Percentiles rank a stretch among this genome's conserved stretches.
Evolutionary conservation across 2,888 invertebrate species (phyloP).

Genomic region (Atherix ibis): DNA sequence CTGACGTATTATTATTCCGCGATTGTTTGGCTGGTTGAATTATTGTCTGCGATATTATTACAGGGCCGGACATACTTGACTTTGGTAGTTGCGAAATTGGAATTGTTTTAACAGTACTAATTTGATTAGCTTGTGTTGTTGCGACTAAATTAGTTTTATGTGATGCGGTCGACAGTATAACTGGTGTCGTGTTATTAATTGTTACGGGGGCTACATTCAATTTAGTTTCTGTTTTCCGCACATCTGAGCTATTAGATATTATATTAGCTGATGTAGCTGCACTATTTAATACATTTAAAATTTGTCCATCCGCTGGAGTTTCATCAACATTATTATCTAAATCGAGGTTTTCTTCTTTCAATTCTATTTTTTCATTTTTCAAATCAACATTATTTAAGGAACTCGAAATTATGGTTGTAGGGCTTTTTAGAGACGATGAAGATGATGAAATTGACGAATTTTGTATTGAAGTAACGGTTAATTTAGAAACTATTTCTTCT

Average conservation of each 20-base stretch:
- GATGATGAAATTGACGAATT: not conserved
- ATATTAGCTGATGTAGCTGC: not conserved
- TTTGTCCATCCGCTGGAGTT: too few species aligned
- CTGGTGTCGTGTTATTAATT: slow-evolving; percentile 2
- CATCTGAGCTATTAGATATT: not conserved
- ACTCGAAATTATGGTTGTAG: slow-evolving; percentile 13
- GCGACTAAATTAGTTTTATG: slow-evolving; percentile 6
- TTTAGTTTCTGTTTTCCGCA: not conserved
- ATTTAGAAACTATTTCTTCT: slow-evolving; percentile 10
- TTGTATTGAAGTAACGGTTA: not conserved
- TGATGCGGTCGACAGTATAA: slow-evolving; percentile 6
- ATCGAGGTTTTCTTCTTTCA: slow-evolving; percentile 14
- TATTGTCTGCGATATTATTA: slow-evolving; percentile 31
- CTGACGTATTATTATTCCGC: slow-evolving; percentile 25
- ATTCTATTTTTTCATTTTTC: slow-evolving; percentile 27
- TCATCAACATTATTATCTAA: not conserved
- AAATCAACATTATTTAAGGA: slow-evolving; percentile 15
- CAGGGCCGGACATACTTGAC: slow-evolving; percentile 20
- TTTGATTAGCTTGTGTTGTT: slow-evolving; percentile 11
- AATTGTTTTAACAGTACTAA: slow-evolving; percentile 7
- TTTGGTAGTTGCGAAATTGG: slow-evolving; percentile 9
- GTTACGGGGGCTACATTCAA: not conserved
- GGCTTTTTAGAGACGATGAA: slow-evolving; percentile 14
- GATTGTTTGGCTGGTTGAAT: slow-evolving; percentile 28
- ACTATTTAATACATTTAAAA: too few species aligned